Evolutionary conservation across 2,888 invertebrate genomes (phyloP).

Genomic region (Epinotia ramella): DNA sequence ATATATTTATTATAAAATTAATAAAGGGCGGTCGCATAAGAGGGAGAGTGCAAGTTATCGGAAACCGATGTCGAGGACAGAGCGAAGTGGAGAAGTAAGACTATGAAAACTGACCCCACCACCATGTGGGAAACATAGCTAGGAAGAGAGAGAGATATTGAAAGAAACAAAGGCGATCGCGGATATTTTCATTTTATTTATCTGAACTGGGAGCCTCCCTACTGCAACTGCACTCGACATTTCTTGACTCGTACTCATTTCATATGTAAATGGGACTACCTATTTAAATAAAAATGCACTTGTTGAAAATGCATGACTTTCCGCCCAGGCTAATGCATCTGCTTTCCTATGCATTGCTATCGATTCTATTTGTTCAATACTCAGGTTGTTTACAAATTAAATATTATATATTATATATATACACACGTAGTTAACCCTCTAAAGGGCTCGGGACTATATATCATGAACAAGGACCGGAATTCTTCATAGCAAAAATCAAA

Average conservation of each 20-base stretch:
- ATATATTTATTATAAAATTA: background rate
- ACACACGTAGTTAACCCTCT: no score
- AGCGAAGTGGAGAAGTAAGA: no score
- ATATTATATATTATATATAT: background rate
- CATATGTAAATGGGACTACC: slow-evolving; percentile 52
- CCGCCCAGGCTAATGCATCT: slow-evolving; percentile 48
- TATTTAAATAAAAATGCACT: slow-evolving; percentile 60
- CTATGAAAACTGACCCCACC: no score
- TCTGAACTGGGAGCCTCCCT: background rate
- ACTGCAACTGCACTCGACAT: slow-evolving; percentile 15
- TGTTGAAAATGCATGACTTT: slow-evolving; percentile 61
- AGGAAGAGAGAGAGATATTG: no score
- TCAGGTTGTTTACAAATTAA: slow-evolving; percentile 30
- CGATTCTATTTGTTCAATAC: slow-evolving; percentile 50
- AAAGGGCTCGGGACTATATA: no score
- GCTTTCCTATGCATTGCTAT: slow-evolving; percentile 62
- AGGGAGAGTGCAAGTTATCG: no score
- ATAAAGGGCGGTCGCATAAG: no score
- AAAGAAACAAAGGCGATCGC: background rate
- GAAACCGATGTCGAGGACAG: no score
- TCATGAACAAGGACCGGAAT: no score
- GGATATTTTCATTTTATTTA: background rate
- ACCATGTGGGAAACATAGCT: no score
- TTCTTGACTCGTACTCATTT: slow-evolving; percentile 49
- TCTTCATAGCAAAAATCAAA: no score